These are phyloP conservation scores for Polyommatus iphigenia DNA, from an alignment of 2,888 invertebrate genomes.

Conservation along the genomic window DNA sequence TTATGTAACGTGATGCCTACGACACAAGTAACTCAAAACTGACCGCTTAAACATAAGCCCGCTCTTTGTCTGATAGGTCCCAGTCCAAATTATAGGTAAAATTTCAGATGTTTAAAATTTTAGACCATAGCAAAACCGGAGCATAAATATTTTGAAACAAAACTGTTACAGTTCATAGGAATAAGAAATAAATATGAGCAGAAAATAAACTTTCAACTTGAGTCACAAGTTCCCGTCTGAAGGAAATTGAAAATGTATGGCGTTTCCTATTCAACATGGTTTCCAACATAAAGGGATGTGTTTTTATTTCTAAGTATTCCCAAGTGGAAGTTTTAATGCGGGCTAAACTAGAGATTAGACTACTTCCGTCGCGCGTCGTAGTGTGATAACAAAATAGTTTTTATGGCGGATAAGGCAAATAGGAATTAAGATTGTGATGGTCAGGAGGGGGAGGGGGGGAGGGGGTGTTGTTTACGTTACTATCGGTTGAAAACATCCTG, in stretches of 20 bases:
- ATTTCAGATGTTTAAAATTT: no score
- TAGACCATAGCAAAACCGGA: no score
- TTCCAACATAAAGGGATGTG: neutral
- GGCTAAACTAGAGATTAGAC: neutral
- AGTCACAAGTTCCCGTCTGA: neutral
- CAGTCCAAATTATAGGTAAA: no score
- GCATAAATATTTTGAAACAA: neutral
- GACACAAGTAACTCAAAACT: no score
- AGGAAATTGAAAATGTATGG: constrained; percentile 33
- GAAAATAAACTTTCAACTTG: constrained; percentile 35
- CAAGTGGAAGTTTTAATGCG: neutral
- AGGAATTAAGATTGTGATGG: neutral
- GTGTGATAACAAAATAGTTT: neutral
- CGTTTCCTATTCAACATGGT: constrained; percentile 27
- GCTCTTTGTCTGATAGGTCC: no score
- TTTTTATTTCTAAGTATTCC: constrained; percentile 7
- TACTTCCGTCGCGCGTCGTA: neutral
- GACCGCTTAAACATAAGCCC: no score
- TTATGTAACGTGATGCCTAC: no score
- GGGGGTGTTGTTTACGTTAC: neutral
- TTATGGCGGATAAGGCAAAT: neutral
- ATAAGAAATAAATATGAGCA: constrained; percentile 13
- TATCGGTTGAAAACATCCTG: no score
- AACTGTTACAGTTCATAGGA: neutral
- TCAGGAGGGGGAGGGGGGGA: no score